Base-by-base conservation (phyloP, 2,888 invertebrate genomes). In the Cryptus armator region DNA sequence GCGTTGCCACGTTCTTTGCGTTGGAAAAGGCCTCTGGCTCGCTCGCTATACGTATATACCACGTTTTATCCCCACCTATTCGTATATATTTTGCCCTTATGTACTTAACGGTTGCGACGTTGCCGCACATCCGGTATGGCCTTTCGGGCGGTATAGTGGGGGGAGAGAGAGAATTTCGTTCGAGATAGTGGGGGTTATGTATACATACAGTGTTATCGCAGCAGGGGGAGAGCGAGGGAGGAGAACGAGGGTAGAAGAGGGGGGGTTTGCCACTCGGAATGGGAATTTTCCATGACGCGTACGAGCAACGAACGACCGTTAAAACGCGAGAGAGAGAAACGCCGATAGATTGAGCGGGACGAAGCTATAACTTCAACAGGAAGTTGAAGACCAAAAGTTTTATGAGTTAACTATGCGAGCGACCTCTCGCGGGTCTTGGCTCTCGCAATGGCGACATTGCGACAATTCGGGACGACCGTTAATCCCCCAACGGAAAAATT, bases 31-130 rank as follows among this genome's bases (percentile, higher is more conserved):
- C 85, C 88, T 85, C 86, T 78, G 71, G 70, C 80, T 53, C 71
- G 67, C 62, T 37, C 66, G 14, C 14, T 56, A 66, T 82, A 81
- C 66, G 44, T 67, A 81, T 66, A 79, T 66, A 76, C 24, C 24
- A 16, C 43, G 51, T 85, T 71, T 37, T 80, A 84, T 88, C 89
- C 88, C 86, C 86, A 70, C 79, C 77, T 48, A 10, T 48, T 16
- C 78, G 62, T 66, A 66, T 68, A 48, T 43, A 86, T 72, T 84
- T 83, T 71, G 86, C 87, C 89, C 90, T 90, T 91, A 92, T 92
- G 87, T 91, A 91, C 90, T 91, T 90, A 91, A 91, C 92, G 90
- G 91, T 90, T 93, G 93, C 93, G 91, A 93, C 91, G 93, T 93
- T 93, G 93, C 93, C 93, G 91, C 89, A 92, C 90, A 91, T 93